Evolutionary conservation across 2,113 vertebrate genomes (phyloP), one percentile per base, ranked within the genome.

Genomic region (Xiphophorus couchianus): DNA sequence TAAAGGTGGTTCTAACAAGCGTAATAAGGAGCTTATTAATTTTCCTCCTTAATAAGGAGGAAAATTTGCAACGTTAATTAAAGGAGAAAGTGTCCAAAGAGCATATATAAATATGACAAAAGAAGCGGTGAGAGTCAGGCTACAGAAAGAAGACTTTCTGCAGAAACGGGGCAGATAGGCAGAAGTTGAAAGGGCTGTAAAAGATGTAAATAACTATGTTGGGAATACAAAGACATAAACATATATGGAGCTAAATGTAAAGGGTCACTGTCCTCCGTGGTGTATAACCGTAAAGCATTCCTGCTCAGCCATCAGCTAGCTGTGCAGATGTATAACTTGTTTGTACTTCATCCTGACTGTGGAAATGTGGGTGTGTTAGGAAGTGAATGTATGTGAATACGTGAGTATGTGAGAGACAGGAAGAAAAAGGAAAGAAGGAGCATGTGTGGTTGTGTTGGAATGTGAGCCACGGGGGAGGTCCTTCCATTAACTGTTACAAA

Each of bases 361-460:
- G 37, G 79, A 86, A 73, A 71, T 70, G 75, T 69, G 69, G 42
- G 51, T 76, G 77, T 71, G 68, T 81, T 60, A 80, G 71, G 69
- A 76, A 80, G 80, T 87, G 37, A 81, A 67, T 66, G 81, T 80
- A 51, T 74, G 77, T 78, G 77, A 54, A 73, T 84, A 28, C 76
- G 60, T 88, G 74, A 62, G 83, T 69, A 80, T 14, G 67, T 76
- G 87, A 74, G 48, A 67, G 9, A 74, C 66, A 51, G 67, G 77
- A 51, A 48, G 78, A 37, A 42, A 15, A 66, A 76, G 71, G 63
- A 61, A 74, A 77, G 77, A 33, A 83, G 73, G 76, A 79, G 67
- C 83, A 66, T 76, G 76, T 90, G 92, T 77, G 91, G 90, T 92
- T 85, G 70, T 62, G 73, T 51, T 90, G 89, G 92, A 86, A 92